Base-by-base conservation (phyloP, 2,797 vertebrate genomes). In the Poeciliopsis presidionis region DNA sequence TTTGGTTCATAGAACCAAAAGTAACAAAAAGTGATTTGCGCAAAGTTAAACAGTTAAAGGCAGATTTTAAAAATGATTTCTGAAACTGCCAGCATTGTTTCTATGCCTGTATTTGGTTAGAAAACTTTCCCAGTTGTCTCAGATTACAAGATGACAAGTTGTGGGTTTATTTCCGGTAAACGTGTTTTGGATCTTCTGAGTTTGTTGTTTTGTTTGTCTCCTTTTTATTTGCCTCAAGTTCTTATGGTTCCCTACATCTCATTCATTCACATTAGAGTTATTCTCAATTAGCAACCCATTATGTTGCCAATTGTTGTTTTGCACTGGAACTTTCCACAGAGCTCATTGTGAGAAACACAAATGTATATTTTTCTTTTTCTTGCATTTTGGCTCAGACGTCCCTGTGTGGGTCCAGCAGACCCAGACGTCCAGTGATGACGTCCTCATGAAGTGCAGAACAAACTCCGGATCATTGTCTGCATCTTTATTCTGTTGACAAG, bases 401-500 rank as follows among this genome's bases (percentile, higher is more conserved):
- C 81, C 79, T 45, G 30, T 83, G 3, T 9, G 18, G 7, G 81
- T 87, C 78, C 77, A 77, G 49, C 75, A 74, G 76, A 65, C 72
- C 81, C 82, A 2, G 36, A 78, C 69, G 78, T 81, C 59, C 36
- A 57, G 57, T 20, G 57, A 18, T 92, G 77, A 86, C 63, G 49
- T 43, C 63, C 78, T 47, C 74, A 84, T 88, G 82, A 65, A 77
- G 30, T 22, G 6, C 5, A 13, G 30, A 81, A 69, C 46, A 45
- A 8, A 61, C 73, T 79, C 61, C 59, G 74, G 80, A 79, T 73
- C 45, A 0, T 80, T 80, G 20, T 86, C 51, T 4, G 72, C 80
- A 43, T 72, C 81, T 83, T 78, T 84, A 81, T 73, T 75, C 76
- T 61, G 81, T 57, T 82, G 88, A 88, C 87, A 84, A 49, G 76